Conservation (phyloP, 2,888 invertebrate species). For the Euclidia mi region DNA sequence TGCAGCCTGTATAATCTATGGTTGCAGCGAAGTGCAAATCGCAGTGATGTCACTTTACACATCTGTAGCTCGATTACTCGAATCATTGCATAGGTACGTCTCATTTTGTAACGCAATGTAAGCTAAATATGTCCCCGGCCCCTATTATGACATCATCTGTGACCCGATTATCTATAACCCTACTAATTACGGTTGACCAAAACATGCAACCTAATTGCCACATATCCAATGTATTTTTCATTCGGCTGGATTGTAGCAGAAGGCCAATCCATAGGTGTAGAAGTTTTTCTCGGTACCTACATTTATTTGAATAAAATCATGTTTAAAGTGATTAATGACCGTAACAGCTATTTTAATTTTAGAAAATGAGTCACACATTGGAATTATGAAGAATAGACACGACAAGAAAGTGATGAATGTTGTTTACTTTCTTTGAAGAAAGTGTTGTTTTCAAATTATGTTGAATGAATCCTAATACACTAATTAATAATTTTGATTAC, state of each 20-base stretch:
- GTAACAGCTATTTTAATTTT: slow-evolving; percentile 37
- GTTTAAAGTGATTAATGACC: slow-evolving; percentile 46
- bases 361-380: slow-evolving; percentile 42
- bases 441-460: no score
- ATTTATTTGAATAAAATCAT: slow-evolving; percentile 48
- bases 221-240: slow-evolving; percentile 43
- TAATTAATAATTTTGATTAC: no score
- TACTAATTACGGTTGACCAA: slow-evolving; percentile 58
- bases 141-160: slow-evolving; percentile 81
- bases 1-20: no score
- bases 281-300: slow-evolving; percentile 51
- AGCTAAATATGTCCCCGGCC: slow-evolving; percentile 38
- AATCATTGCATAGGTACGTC: no score
- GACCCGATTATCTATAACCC: slow-evolving; percentile 77
- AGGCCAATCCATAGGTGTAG: slow-evolving; percentile 56
- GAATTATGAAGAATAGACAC: no score
- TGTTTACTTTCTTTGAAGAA: no score
- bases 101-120: slow-evolving; percentile 20
- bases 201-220: slow-evolving; percentile 48
- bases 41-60: no score
- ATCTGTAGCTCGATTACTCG: no score
- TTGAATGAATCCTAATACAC: no score
- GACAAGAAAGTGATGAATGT: no score
- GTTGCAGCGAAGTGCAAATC: no score
- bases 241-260: slow-evolving; percentile 57